Base-by-base conservation (phyloP, 2,797 vertebrate species). In the Poecilia gillii region DNA sequence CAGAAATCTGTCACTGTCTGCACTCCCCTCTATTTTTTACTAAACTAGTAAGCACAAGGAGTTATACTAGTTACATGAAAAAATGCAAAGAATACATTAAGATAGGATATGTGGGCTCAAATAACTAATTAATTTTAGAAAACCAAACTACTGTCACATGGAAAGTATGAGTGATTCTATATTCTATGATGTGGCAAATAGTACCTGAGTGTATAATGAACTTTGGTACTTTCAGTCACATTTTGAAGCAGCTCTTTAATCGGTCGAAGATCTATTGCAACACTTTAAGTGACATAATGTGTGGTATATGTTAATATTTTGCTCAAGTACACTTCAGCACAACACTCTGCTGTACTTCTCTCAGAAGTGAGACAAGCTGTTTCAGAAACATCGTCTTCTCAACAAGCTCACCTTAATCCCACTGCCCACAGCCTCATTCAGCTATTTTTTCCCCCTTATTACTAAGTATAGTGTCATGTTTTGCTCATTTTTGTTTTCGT, bases 1-100 rank as follows among this genome's bases (percentile, higher is more conserved):
- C n/a, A 88, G 86, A 81, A 90, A 46, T 72, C 81, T 90, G 84
- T 85, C 87, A 85, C 77, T 83, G 78, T 85, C 82, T 85, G 55
- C 74, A 86, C 74, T 74, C 79, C 70, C 70, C 80, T 82, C 71
- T 88, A 82, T 92, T 87, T 59, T 31, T 77, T 31, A 79, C 62
- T 82, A 62, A 84, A 86, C 76, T 87, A 68, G 66, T 55, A 84
- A 75, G 76, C 41, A 77, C 4, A n/a, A 31, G 28, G 31, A 73
- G 74, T 74, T 81, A 86, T 82, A 78, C 75, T 53, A 46, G 36
- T 57, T 46, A 75, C 78, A 62, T 25, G 18, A 53, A 77, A 57
- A 81, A 85, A 78, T 53, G 9, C 14, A 78, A 84, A 20, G 23
- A 46, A 57, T 68, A 8, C 43, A 81, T 49, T 53, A 71, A 80